Base-by-base conservation (phyloP, 1,140 invertebrate species). In the Sesamia nonagrioides region DNA sequence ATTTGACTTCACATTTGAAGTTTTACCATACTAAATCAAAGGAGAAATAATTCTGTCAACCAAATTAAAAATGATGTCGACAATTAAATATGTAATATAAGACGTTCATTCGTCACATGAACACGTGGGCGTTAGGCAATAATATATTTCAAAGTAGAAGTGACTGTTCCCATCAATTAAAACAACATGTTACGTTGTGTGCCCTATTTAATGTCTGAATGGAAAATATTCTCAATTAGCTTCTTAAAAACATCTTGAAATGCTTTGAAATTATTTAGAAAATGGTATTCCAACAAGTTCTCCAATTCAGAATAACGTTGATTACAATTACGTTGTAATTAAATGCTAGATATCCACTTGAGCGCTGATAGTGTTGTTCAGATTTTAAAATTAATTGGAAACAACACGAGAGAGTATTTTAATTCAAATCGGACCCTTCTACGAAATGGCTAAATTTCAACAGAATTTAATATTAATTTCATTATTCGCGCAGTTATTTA, bases 261-360 rank as follows among this genome's bases (percentile, higher is more conserved):
- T 54, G 8, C 1, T 7, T 11, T 8, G 18, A 54, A 17, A 54
- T 18, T 18, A 54, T 18, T 18, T 13, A 21, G 7, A 54, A n/a
- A 52, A 6, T 0, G 17, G 50, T 18, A 54, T 27, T 56, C 54
- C 54, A 56, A 56, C 27, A 56, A 56, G 27, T 56, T 7, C 3
- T 56, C 21, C 54, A 56, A 21, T 56, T 56, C 18, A 56, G 21
- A 56, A 8, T 56, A 27, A 9, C 18, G 5, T 56, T 56, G 54
- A 56, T 56, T 56, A 56, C 21, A 56, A 21, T 56, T 13, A 56
- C 54, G 27, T 11, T 27, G 27, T 56, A 56, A 56, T 56, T 56
- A 56, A 56, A 27, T 56, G 2, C 8, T 56, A 27, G 52, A 11
- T 27, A 56, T 9, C 18, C 4, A 9, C 13, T 56, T 21, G 21